Percentiles rank a stretch among this genome's conserved stretches.
Evolutionary conservation across 2,113 vertebrate genomes (phyloP).

Genomic region (Chlamydotis undulata): DNA sequence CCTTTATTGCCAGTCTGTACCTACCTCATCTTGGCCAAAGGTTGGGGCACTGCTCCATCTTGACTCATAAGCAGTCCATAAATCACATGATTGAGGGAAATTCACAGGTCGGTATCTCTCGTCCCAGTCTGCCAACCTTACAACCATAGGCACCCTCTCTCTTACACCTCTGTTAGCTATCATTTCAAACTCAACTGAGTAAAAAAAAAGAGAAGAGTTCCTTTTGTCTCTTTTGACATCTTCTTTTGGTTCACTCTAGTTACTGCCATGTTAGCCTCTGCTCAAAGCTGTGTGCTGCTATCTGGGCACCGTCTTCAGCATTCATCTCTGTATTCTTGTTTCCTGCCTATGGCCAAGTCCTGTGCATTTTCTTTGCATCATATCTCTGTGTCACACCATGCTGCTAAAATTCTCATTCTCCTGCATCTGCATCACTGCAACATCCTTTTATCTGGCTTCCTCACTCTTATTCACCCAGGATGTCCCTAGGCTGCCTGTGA

Average conservation of each 20-base stretch:
- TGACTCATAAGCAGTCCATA: not conserved
- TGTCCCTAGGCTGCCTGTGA: not conserved
- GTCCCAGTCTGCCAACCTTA: not conserved
- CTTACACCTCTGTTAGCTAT: not conserved
- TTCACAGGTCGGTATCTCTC: not conserved
- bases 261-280: not conserved
- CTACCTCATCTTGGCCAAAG: fast-evolving
- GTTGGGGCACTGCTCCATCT: fast-evolving
- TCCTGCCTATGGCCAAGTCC: not conserved
- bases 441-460: not conserved
- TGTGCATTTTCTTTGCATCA: not conserved
- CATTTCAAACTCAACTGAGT: not conserved
- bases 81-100: not conserved
- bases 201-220: not conserved
- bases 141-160: not conserved
- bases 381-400: not conserved
- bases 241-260: not conserved
- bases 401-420: not conserved
- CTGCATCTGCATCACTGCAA: not conserved
- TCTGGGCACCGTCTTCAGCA: not conserved
- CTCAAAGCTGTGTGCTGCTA: not conserved
- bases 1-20: not conserved
- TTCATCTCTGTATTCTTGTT: not conserved
- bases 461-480: not conserved
- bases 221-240: not conserved